Evolutionary conservation across 2,113 vertebrate species (phyloP).

Genomic region (Galeopterus variegatus): DNA sequence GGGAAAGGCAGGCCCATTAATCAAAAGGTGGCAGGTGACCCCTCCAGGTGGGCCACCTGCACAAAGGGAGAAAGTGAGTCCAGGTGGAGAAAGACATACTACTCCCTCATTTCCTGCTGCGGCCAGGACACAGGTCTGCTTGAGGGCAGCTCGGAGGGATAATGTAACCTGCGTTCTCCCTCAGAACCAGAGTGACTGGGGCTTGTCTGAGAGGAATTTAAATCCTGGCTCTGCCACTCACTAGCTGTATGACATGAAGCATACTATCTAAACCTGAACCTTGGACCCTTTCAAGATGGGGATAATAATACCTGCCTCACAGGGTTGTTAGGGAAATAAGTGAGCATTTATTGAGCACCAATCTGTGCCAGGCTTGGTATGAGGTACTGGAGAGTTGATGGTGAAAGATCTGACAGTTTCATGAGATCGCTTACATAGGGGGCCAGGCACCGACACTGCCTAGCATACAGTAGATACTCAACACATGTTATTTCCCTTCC

Average conservation of each 20-base stretch:
- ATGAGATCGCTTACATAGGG: not conserved
- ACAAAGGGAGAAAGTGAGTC: not conserved
- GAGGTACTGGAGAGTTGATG: not conserved
- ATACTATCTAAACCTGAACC: not conserved
- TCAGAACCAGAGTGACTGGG: not conserved
- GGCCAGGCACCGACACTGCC: not conserved
- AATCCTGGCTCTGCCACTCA: not conserved
- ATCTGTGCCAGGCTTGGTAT: not conserved
- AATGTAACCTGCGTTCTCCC: not conserved
- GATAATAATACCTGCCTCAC: not conserved
- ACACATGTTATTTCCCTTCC: not conserved
- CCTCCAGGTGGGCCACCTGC: constrained; percentile 30
- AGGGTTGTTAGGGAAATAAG: not conserved
- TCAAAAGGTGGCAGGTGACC: constrained; percentile 24
- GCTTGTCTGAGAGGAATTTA: not conserved
- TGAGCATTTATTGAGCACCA: not conserved
- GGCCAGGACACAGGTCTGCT: not conserved
- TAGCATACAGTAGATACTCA: not conserved
- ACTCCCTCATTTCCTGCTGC: not conserved
- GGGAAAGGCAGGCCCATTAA: constrained; percentile 15
- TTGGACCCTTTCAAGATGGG: not conserved
- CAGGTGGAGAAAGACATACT: not conserved
- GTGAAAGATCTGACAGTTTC: not conserved
- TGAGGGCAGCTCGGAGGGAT: not conserved
- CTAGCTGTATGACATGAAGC: not conserved